Conservation (phyloP, 2,888 invertebrate species). For the Willowsia nigromaculata region DNA sequence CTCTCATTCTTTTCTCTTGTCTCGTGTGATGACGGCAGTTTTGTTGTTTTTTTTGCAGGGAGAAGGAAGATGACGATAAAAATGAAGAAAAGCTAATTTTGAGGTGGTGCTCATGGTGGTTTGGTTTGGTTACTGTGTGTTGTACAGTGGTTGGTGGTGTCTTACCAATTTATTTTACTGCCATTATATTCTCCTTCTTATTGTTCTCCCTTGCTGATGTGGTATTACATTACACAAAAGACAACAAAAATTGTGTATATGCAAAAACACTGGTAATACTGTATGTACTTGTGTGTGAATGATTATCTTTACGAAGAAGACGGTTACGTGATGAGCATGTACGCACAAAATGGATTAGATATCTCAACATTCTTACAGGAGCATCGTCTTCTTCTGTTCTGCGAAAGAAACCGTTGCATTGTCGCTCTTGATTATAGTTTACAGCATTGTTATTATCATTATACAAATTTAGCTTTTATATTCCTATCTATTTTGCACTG, state of each 20-base stretch:
- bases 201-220: background rate
- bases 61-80: background rate
- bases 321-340: background rate
- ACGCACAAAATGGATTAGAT: background rate
- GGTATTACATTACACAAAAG: background rate
- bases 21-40: background rate
- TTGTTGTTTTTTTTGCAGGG: slow-evolving; percentile 9
- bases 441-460: no score
- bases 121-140: no score
- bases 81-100: slow-evolving; percentile 21
- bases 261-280: background rate
- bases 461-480: no score
- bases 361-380: background rate
- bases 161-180: slow-evolving; percentile 19
- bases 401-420: slow-evolving; percentile 60
- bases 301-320: slow-evolving; percentile 48
- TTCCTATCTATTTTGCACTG: no score
- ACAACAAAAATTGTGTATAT: background rate
- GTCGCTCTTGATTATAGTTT: slow-evolving; percentile 67
- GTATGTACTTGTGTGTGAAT: slow-evolving; percentile 5
- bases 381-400: background rate
- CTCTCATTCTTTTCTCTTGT: slow-evolving; percentile 18
- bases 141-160: no score
- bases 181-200: slow-evolving; percentile 4
- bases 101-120: background rate